Percentiles rank a stretch among this genome's conserved stretches.
Conservation (phyloP, 2,113 vertebrate species). For the Pseudopodoces humilis region DNA sequence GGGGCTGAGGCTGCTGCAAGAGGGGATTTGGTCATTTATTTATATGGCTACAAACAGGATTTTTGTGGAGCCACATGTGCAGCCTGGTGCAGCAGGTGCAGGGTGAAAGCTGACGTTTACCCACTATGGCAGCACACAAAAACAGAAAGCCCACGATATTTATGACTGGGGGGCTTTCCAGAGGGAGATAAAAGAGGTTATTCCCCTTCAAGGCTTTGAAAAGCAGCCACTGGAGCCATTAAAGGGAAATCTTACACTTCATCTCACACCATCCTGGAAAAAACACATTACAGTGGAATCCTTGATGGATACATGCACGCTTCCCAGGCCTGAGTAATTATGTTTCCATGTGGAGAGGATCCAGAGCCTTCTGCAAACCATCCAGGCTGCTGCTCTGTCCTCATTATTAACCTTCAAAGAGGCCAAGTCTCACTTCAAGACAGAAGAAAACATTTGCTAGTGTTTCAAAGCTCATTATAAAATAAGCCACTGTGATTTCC, state of each 20-base stretch:
- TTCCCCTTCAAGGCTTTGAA: background rate
- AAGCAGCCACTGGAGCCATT: background rate
- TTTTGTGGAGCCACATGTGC: background rate
- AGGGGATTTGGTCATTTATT: background rate
- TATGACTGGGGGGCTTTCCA: background rate
- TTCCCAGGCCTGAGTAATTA: background rate
- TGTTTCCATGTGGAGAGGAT: background rate
- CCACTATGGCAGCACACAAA: conserved; percentile 1
- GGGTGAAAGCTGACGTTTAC: background rate
- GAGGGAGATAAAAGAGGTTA: background rate
- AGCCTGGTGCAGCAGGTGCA: background rate
- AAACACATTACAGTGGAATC: background rate
- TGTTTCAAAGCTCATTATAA: background rate
- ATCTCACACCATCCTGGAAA: background rate
- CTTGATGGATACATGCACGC: background rate
- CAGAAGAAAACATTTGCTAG: background rate
- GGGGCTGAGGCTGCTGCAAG: background rate
- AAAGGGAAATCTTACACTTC: background rate
- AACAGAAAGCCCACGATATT: background rate
- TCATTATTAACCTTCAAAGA: background rate
- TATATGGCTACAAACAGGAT: background rate
- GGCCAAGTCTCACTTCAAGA: background rate
- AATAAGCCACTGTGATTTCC: background rate
- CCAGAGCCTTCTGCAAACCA: background rate
- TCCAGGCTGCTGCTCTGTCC: background rate